Base-by-base conservation (phyloP, 1,140 invertebrate species). In the Mactra quadrangularis region DNA sequence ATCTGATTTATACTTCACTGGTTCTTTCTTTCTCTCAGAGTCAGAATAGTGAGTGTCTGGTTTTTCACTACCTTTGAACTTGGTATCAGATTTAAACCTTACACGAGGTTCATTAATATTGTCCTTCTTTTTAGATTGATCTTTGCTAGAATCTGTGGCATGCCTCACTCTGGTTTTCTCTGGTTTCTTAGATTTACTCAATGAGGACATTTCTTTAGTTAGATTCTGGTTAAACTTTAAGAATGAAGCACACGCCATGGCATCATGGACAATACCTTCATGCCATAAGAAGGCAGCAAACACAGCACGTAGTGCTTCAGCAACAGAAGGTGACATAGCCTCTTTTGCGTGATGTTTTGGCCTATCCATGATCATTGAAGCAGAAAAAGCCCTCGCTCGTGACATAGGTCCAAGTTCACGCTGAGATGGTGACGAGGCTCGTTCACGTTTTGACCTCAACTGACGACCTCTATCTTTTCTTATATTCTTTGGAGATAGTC, bases 221-320 rank as follows among this genome's bases (percentile, higher is more conserved):
- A 98, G 93, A 25, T 95, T 95, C 7, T 97, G 97, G 92, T 99
- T 97, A 91, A 99, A 99, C 93, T 98, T 98, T 0, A 99, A 94
- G 90, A 98, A 99, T 4, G 98, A 97, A 0, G 98, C 97, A 90
- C 97, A 98, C 0, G 98, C 97, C 96, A 99, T 99, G 6, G 98
- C 98, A 83, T 99, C 98, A 91, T 99, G 97, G 0, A 99, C 97
- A 53, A 99, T 96, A 1, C 97, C 98, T 94, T 99, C 98, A 92
- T 99, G 98, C 98, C 98, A 99, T 1, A 99, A 93, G 88, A 99
- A 96, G 0, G 98, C 97, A 0, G 98, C 98, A 93, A 99, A 99
- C 0, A 99, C 96, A 0, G 97, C 96, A 7, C 98, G 94, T 4
- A 98, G 93, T 88, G 97, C 97, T 92, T 99, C 98, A 0, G 97